phyloP scores from a whole-genome alignment of 2,113 vertebrate species.

The Lipotes vexillifer region DNA sequence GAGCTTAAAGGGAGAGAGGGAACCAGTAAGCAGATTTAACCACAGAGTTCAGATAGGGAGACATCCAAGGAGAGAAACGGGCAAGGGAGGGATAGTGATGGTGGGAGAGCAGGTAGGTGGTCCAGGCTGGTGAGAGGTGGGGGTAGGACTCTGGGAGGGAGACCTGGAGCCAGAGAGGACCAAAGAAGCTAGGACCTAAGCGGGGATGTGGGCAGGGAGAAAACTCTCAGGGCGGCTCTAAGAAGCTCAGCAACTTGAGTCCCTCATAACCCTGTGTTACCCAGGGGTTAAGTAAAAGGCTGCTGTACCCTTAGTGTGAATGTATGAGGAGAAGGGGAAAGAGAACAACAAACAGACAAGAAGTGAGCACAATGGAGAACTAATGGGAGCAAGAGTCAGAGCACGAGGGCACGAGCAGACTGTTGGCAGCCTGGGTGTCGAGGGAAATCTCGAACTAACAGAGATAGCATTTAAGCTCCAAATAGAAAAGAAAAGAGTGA shows the following conservation, averaged over 20 bases:
- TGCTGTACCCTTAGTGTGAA: neutral
- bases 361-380: neutral
- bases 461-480: neutral
- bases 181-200: neutral
- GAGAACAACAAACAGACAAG: neutral
- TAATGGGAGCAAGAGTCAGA: neutral
- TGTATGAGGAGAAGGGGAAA: neutral
- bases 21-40: neutral
- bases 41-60: neutral
- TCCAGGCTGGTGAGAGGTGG: neutral
- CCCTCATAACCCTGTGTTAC: neutral
- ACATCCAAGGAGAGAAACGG: neutral
- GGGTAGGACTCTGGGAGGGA: neutral
- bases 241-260: neutral
- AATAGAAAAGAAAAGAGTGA: neutral
- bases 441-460: neutral
- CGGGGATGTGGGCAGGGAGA: neutral
- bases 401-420: neutral
- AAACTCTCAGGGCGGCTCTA: neutral
- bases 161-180: neutral
- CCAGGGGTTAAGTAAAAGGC: neutral
- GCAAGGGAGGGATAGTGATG: neutral
- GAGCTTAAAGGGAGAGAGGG: neutral
- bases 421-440: neutral
- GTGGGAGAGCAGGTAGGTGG: neutral